Base-by-base conservation (phyloP, 2,888 invertebrate species). In the Mimachlamys varia region DNA sequence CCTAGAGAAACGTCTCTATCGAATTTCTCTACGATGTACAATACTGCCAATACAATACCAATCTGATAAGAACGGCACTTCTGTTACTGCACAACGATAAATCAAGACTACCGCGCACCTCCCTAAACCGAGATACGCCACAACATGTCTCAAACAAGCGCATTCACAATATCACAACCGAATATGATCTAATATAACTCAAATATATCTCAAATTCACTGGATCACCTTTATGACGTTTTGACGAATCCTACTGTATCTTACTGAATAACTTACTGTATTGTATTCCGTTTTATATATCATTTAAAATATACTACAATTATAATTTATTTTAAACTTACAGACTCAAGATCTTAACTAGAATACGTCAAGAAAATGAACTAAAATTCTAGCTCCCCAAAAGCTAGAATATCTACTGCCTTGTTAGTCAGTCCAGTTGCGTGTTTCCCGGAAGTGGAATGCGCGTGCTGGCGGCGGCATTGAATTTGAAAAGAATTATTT, bases 21-120 rank as follows among this genome's bases (percentile, higher is more conserved):
- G 76, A 76, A 76, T 76, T 76, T 76, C 76, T 27, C 27, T 76
- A 76, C 76, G 33, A 27, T 76, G 76, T 76, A 76, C 76, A 76
- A 76, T 76, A 33, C 76, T 76, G 33, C 76, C 15, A 76, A 76
- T 76, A 10, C 76, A 76, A 62, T 76, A 33, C 27, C 76, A 33
- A 12, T 27, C 27, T 33, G 76, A 76, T 76, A 76, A 76, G 33
- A 0, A 12, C 12, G 12, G 15, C 33, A 76, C 76, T 76, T 12
- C 76, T 76, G 33, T 76, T 76, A 76, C 76, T 76, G 76, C 33
- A 4, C 33, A 33, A 76, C 12, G 33, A 76, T 76, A 76, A 76
- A 76, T 76, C 27, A 27, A 27, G 27, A 76, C 27, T 33, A 76
- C 27, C 76, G 27, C 33, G 27, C 76, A 76, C 76, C 44, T 44